Evolutionary conservation across 2,888 invertebrate species (phyloP), one percentile per base, ranked within the genome.

Genomic region (Cyclophora albipunctata): DNA sequence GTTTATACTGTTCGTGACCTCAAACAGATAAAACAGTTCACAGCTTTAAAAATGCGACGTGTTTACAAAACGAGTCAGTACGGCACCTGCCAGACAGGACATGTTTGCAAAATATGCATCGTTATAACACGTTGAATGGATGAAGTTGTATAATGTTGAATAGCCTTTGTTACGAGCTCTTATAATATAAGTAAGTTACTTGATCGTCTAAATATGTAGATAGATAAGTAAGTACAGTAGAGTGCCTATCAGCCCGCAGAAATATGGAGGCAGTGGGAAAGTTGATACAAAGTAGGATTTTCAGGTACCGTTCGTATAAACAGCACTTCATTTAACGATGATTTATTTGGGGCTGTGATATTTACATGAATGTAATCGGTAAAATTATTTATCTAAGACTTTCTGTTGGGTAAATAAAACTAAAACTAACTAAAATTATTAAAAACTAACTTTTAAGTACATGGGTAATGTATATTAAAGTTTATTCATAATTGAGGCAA

Each of bases 211-310:
- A 70, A 66, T 67, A 64, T 60, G 72, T 73, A 70, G 72, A 74
- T 75, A 78, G 77, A 75, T 72, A 69, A 71, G 74, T 76, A 75
- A 67, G 68, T 73, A 69, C 68, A 64, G 62, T 57, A 52, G 67
- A 71, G 73, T 71, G 73, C 68, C 75, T 75, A 79, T 75, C 79
- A 71, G 71, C 60, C 69, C 59, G 73, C 73, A 78, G 84, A 82
- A 84, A 81, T 82, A 82, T 84, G 84, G 84, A 81, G 78, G 80
- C 80, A 71, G 66, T 70, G 69, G 73, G 81, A 81, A 82, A 84
- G 80, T 83, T 83, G 81, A 84, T 83, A 81, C 82, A 76, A 81
- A 83, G 83, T 81, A 78, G 74, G 76, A 79, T 81, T 82, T 84
- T 78, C 83, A 80, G 75, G 83, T 83, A 87, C 70, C 64, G 83